A percentile compares a stretch with the other conserved stretches of the same genome.
These are phyloP conservation scores for Camptogramma bilineatum DNA, from an alignment of 2,888 invertebrate species.

Conservation along the genomic window DNA sequence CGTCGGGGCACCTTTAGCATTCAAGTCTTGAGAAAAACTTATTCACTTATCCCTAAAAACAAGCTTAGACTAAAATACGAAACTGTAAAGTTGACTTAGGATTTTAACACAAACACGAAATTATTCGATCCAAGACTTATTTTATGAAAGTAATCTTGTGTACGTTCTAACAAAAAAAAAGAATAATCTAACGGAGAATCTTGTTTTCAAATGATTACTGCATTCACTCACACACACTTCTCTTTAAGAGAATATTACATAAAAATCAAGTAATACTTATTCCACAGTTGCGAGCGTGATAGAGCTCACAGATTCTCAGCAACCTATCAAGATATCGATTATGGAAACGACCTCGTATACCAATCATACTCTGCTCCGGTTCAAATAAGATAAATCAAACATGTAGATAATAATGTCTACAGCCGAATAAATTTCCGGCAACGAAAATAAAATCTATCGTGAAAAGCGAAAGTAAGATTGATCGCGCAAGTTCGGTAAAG, in stretches of 20 bases:
- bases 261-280: slow-evolving; percentile 7
- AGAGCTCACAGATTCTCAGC: slow-evolving; percentile 31
- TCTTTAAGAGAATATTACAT: slow-evolving; percentile 11
- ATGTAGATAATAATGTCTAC: slow-evolving; percentile 59
- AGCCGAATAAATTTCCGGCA: slow-evolving; percentile 56
- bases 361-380: slow-evolving; percentile 43
- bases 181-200: background rate
- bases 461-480: slow-evolving; percentile 78
- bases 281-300: slow-evolving; percentile 32
- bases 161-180: background rate
- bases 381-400: slow-evolving; percentile 53
- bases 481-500: slow-evolving; percentile 71
- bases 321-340: slow-evolving; percentile 43
- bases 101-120: background rate
- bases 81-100: background rate
- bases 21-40: background rate
- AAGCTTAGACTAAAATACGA: background rate
- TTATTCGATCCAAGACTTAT: background rate
- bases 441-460: slow-evolving; percentile 70
- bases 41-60: background rate
- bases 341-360: slow-evolving; percentile 44
- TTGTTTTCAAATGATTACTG: background rate
- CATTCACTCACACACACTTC: background rate
- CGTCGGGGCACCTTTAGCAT: slow-evolving; percentile 28
- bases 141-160: background rate